Conservation (phyloP, 2,888 invertebrate species). For the Osedax fenrisi region DNA sequence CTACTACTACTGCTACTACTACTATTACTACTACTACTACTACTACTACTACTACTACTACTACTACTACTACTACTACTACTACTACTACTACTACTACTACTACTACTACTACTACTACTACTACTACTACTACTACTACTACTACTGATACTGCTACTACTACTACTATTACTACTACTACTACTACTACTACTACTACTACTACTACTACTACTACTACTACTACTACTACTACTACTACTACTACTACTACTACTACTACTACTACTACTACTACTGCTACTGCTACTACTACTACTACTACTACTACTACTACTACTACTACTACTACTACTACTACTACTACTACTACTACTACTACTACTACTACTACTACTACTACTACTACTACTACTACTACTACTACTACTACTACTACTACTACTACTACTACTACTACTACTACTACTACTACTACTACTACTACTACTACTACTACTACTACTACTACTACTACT, state of each 20-base stretch:
- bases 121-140: neutral
- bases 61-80: slow-evolving; percentile 19
- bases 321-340: slow-evolving; percentile 14
- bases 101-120: neutral
- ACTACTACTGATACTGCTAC: too few species aligned
- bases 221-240: slow-evolving; percentile 8
- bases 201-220: slow-evolving; percentile 5
- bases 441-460: slow-evolving; percentile 16
- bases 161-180: slow-evolving; percentile 10
- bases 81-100: slow-evolving; percentile 16
- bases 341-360: slow-evolving; percentile 9
- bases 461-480: slow-evolving; percentile 18
- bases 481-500: neutral
- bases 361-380: slow-evolving; percentile 15
- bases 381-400: slow-evolving; percentile 6
- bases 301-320: slow-evolving; percentile 6
- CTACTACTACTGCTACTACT: slow-evolving; percentile 17
- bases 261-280: slow-evolving; percentile 11
- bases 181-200: slow-evolving; percentile 15
- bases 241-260: slow-evolving; percentile 14
- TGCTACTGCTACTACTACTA: slow-evolving; percentile 8
- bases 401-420: slow-evolving; percentile 11
- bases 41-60: slow-evolving; percentile 20
- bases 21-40: slow-evolving; percentile 18
- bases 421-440: slow-evolving; percentile 18